Evolutionary conservation across 2,113 vertebrate genomes (phyloP), one percentile per base, ranked within the genome.

Genomic region (Zingel zingel): DNA sequence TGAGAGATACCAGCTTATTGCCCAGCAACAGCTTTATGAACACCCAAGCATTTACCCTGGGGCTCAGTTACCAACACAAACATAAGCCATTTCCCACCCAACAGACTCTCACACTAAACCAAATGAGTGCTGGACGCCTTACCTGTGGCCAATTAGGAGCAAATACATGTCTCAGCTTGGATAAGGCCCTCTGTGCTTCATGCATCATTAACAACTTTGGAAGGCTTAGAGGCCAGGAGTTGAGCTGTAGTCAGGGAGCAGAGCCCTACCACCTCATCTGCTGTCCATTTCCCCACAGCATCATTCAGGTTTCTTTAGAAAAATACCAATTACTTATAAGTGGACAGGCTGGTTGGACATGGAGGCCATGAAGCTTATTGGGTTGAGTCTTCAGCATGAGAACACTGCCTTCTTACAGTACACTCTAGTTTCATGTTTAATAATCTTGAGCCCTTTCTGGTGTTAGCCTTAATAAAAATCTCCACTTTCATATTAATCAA

Each of bases 111-210:
- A 70, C 65, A 88, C 66, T 54, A 67, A 81, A 78, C 74, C 65
- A 58, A 79, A 70, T 19, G 21, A 67, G 64, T 4, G 39, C 77
- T 84, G 81, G 79, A 77, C 2, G 47, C 47, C 63, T 36, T 85
- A 83, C 83, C 82, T 85, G 88, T 81, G 66, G 77, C 79, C 76
- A 82, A 81, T 91, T 83, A 88, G 63, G 79, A 83, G 65, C 67
- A 76, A 83, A 81, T 80, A 74, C 58, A 74, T 58, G 66, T 59
- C 84, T 83, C 53, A 36, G 83, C 54, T 58, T 80, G 77, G 77
- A 10, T 53, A n/a, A 63, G 66, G 59, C 50, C 84, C 54, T 83
- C 50, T 65, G 85, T 63, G 70, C 83, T 86, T 79, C 77, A 86
- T 74, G 82, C 80, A 75, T 86, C 82, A 83, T 87, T 87, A 83